Percentiles rank a stretch among this genome's conserved stretches.
Evolutionary conservation across 2,113 vertebrate genomes (phyloP).

Genomic region (Mastomys coucha): DNA sequence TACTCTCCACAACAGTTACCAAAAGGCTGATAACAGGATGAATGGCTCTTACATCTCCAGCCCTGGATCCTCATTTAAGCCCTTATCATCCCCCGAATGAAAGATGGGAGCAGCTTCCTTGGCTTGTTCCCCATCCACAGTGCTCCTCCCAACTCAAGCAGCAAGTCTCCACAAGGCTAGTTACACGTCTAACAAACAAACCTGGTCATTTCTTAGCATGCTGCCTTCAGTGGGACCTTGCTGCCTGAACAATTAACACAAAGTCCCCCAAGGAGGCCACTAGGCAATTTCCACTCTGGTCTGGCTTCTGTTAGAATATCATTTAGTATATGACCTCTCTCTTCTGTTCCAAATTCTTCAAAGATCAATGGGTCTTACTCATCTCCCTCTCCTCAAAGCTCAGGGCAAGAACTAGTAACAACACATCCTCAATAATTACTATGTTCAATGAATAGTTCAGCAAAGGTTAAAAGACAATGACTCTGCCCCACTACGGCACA

Average conservation of each 20-base stretch:
- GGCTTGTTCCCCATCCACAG: not conserved
- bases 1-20: not conserved
- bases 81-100: not conserved
- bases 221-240: not conserved
- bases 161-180: no score
- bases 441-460: not conserved
- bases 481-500: not conserved
- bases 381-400: not conserved
- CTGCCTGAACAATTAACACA: not conserved
- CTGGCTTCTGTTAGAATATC: not conserved
- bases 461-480: not conserved
- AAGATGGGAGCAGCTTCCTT: not conserved
- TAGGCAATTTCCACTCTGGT: not conserved
- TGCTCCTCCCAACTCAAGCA: not conserved
- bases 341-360: not conserved
- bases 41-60: not conserved
- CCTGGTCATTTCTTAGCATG: not conserved
- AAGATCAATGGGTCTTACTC: not conserved
- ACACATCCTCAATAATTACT: not conserved
- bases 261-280: not conserved
- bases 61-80: not conserved
- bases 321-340: not conserved
- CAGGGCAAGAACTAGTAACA: not conserved
- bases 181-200: not conserved
- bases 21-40: not conserved